Conservation (phyloP, 2,888 invertebrate species). For the Ormyrus labotus region DNA sequence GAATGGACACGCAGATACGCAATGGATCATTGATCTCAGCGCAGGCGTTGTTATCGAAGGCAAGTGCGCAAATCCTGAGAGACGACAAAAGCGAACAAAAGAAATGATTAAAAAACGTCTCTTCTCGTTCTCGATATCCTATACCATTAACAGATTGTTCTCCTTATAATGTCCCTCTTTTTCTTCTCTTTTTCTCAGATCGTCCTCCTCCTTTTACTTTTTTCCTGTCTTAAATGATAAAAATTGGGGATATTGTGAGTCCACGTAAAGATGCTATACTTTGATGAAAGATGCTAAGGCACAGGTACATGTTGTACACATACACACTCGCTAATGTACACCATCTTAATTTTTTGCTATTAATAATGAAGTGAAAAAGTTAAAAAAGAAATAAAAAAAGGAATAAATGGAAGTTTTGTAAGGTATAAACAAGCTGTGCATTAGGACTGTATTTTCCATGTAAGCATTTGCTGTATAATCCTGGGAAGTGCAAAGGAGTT, state of each 20-base stretch:
- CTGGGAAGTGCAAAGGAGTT: conserved; percentile 8
- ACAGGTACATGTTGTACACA: background rate
- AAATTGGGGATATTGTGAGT: background rate
- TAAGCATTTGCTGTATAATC: conserved; percentile 41
- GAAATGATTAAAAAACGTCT: conserved; percentile 39
- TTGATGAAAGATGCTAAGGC: conserved; percentile 12
- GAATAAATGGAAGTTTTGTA: conserved; percentile 61
- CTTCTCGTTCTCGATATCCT: conserved; percentile 47
- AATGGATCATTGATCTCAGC: conserved; percentile 87
- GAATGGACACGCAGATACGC: conserved; percentile 97
- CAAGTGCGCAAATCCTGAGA: conserved; percentile 44
- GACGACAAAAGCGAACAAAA: conserved; percentile 7
- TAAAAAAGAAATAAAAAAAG: conserved; percentile 61
- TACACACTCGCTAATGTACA: conserved; percentile 31
- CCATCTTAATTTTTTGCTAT: conserved; percentile 39
- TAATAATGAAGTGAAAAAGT: conserved; percentile 18
- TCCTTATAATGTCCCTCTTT: conserved; percentile 7
- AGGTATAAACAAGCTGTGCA: conserved; percentile 49
- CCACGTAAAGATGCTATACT: background rate
- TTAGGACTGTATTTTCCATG: conserved; percentile 33
- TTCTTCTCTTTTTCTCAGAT: conserved; percentile 2
- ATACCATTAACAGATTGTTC: conserved; percentile 9
- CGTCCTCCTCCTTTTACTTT: background rate
- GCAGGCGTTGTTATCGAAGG: conserved; percentile 55
- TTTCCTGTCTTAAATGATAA: background rate